Evolutionary conservation across 2,888 invertebrate species (phyloP).

Genomic region (Norana najaformis): DNA sequence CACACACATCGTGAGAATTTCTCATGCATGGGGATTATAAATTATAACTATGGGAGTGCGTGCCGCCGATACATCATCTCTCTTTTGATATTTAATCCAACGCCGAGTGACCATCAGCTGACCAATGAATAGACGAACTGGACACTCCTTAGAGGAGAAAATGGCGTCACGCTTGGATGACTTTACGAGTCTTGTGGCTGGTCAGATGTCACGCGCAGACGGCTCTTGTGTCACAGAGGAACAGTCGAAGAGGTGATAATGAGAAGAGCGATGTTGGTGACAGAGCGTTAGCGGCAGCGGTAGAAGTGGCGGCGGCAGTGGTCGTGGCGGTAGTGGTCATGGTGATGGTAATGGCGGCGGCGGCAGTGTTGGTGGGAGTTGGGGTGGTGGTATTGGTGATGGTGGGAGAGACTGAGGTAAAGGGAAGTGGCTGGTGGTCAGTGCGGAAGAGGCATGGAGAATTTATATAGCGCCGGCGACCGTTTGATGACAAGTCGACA

Average conservation of each 20-base stretch:
- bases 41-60: too few species aligned
- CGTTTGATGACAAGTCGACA: too few species aligned
- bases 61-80: constrained; percentile 17
- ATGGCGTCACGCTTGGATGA: neutral
- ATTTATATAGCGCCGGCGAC: neutral
- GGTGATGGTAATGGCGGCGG: too few species aligned
- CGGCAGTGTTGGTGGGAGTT: too few species aligned
- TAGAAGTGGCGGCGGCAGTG: too few species aligned
- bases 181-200: neutral
- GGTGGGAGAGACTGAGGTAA: neutral
- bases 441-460: constrained; percentile 1
- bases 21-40: neutral
- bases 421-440: constrained; percentile 3
- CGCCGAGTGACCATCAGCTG: neutral
- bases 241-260: too few species aligned
- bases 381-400: neutral
- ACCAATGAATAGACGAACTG: neutral
- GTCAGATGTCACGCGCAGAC: neutral
- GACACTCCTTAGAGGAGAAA: neutral
- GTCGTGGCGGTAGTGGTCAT: too few species aligned
- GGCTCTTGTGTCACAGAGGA: neutral
- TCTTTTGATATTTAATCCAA: neutral
- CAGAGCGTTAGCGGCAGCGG: too few species aligned
- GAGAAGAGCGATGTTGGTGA: too few species aligned
- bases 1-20: neutral